Base-by-base conservation (phyloP, 2,888 invertebrate genomes). In the Volucella zonaria region DNA sequence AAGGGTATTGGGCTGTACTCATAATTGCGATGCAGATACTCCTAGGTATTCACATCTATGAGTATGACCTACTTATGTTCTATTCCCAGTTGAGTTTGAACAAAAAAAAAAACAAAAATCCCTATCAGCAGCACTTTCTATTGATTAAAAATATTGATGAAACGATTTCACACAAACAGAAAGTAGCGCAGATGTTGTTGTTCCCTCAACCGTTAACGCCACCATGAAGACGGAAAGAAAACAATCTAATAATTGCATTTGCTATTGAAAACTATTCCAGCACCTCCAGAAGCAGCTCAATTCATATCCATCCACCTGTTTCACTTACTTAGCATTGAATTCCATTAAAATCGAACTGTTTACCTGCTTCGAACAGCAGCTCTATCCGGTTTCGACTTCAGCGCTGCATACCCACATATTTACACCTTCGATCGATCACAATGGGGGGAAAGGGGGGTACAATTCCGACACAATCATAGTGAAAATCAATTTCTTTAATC, bases 401-500 rank as follows among this genome's bases (percentile, higher is more conserved):
- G 31, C 6, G 4, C 31, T 31, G 11, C 8, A 56, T 18, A 42
- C 10, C 15, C 58, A n/a, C 56, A 43, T 51, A 18, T 40, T 23
- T 52, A 62, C 42, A 52, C 52, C 66, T 23, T 42, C 9, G 10
- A 6, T 9, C 31, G 12, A 18, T 15, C 8, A 2, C n/a, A 6
- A 49, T 10, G n/a, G 40, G 15, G 10, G 31, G 54, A 49, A 47
- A 58, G 58, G 4, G 40, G 58, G 42, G 11, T 40, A 31, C 40
- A 54, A 68, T 31, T 6, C 6, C 31, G 31, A 31, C 31, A 68
- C 47, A 64, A 68, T 62, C 56, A 62, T 40, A 40, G 11, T 42
- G 61, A 64, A 82, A 79, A 83, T 83, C 74, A 83, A 83, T 83
- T 83, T 79, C 52, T 79, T 66, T 83, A 83, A 83, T 83, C 82